Base-by-base conservation (phyloP, 2,888 invertebrate genomes). In the Camptogramma bilineatum region DNA sequence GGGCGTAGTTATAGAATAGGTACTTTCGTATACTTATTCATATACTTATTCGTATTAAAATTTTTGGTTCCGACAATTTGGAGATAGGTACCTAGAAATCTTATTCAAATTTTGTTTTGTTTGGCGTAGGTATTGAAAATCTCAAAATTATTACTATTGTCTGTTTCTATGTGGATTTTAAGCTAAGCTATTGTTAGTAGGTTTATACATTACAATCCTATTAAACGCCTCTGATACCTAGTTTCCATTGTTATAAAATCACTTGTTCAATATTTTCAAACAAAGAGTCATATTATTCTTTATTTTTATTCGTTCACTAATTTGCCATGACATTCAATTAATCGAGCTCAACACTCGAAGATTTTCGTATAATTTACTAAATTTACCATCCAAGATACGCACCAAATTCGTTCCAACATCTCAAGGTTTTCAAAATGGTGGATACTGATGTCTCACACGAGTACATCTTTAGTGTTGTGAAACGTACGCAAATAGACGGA, bases 361-460 rank as follows among this genome's bases (percentile, higher is more conserved):
- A 31, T 39, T 39, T 46, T 47, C 52, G 46, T 31, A 53, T 57
- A 63, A 58, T 34, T 46, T 58, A 54, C 42, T 48, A 50, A 63
- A 63, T 63, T 58, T 58, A 58, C 31, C 44, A 54, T 44, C 64
- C 34, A 18, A 56, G 56, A 53, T 60, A 52, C 55, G 31, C 56
- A 65, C 50, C 47, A 65, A 64, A 56, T 56, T 56, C 21, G 52
- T 50, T 57, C 60, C 56, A 61, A 65, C 64, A 61, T 55, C 61
- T 53, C 64, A 65, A 65, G 64, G 64, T 53, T 64, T 61, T 21
- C 63, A 63, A 63, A 58, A 63, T 58, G 63, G 63, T 54, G 58
- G 63, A 58, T 63, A 28, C 57, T 57, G 57, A 63, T 52, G 53
- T 57, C 24, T 44, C 42, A 58, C 48, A 58, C 17, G 2, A 48